Evolutionary conservation across 1,140 invertebrate genomes (phyloP).

Genomic region (Chelonus insularis): DNA sequence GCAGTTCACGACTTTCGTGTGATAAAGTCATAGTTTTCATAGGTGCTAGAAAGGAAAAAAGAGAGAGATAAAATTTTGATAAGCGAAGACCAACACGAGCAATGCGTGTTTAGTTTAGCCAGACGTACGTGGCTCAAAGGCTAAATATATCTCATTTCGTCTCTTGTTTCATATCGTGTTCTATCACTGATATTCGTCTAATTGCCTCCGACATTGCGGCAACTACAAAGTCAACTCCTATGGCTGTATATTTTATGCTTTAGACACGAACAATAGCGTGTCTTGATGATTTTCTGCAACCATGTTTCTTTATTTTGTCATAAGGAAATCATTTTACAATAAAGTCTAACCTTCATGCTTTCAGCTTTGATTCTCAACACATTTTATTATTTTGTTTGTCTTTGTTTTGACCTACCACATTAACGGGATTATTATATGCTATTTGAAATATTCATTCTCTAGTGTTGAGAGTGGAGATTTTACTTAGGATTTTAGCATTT

Average conservation of each 20-base stretch:
- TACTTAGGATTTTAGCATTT: background rate
- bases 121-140: background rate
- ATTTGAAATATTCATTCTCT: too few relatives aligned
- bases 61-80: conserved; percentile 16
- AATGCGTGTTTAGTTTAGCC: conserved; percentile 4
- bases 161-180: conserved; percentile 3
- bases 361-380: too few relatives aligned
- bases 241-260: conserved; percentile 9
- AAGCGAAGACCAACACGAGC: conserved; percentile 1
- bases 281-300: background rate
- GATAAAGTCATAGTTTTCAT: conserved; percentile 24
- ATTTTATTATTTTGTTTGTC: too few relatives aligned
- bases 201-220: conserved; percentile 13
- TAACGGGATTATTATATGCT: too few relatives aligned
- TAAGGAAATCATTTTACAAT: too few relatives aligned
- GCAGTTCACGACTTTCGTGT: conserved; percentile 17
- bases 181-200: conserved; percentile 19
- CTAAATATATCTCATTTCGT: conserved; percentile 2
- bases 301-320: too few relatives aligned
- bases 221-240: conserved; percentile 6
- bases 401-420: too few relatives aligned
- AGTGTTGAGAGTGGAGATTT: too few relatives aligned
- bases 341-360: too few relatives aligned
- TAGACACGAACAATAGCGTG: conserved; percentile 11
- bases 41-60: background rate